Conservation (phyloP, 2,797 vertebrate species). For the Morelia viridis region DNA sequence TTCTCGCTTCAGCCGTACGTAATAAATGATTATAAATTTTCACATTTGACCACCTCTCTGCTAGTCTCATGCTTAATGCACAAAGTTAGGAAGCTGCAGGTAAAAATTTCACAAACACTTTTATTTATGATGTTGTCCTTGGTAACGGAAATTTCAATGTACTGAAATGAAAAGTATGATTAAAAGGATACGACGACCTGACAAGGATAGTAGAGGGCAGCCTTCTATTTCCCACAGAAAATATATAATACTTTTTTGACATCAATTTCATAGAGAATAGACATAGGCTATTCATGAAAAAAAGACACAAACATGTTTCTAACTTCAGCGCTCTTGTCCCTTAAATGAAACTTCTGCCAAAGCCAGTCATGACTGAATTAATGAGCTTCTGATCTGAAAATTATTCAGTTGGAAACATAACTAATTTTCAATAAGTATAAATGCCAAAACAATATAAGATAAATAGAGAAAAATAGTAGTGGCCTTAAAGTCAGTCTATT, state of each 20-base stretch:
- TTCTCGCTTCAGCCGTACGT: slow-evolving; percentile 78
- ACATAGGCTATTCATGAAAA: slow-evolving; percentile 76
- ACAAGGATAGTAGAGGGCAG: slow-evolving; percentile 83
- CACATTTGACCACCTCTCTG: slow-evolving; percentile 88
- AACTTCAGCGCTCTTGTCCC: slow-evolving; percentile 66
- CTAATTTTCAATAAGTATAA: slow-evolving; percentile 46
- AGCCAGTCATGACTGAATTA: slow-evolving; percentile 44
- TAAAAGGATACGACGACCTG: slow-evolving; percentile 85
- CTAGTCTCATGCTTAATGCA: slow-evolving; percentile 83
- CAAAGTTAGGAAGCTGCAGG: slow-evolving; percentile 87
- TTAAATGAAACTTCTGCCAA: slow-evolving; percentile 63
- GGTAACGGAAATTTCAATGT: slow-evolving; percentile 94
- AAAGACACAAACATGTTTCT: slow-evolving; percentile 72
- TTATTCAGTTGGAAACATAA: slow-evolving; percentile 37
- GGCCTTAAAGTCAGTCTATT: slow-evolving; percentile 7
- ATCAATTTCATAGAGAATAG: slow-evolving; percentile 86
- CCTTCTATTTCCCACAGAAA: slow-evolving; percentile 84
- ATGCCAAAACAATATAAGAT: not conserved
- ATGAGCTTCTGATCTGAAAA: slow-evolving; percentile 45
- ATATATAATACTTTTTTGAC: slow-evolving; percentile 89
- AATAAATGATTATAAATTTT: slow-evolving; percentile 96
- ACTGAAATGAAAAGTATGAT: slow-evolving; percentile 98
- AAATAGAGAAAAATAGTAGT: slow-evolving; percentile 15
- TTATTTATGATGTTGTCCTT: slow-evolving; percentile 98
- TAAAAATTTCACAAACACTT: slow-evolving; percentile 89